Conservation (phyloP, 2,113 vertebrate genomes). For the Chunga burmeisteri region DNA sequence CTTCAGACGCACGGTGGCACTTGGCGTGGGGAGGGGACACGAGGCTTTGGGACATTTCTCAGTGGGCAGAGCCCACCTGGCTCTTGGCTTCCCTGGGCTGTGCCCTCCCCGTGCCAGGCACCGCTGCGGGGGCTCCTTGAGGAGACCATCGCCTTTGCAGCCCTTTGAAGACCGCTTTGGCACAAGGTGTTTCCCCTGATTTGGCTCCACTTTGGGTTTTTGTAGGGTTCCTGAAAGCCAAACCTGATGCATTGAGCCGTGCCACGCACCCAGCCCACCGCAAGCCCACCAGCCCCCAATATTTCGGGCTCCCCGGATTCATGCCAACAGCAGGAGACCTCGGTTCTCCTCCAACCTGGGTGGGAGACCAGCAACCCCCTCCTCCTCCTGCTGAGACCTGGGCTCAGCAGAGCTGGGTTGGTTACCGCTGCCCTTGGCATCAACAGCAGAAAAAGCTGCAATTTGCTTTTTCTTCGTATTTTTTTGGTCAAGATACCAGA, state of each 20-base stretch:
- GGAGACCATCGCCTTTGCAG: neutral
- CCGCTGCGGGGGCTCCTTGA: accelerated
- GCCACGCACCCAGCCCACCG: accelerated
- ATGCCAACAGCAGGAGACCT: neutral
- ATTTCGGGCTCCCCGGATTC: neutral
- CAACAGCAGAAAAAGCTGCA: neutral
- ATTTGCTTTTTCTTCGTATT: neutral
- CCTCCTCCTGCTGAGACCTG: neutral
- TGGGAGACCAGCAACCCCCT: neutral
- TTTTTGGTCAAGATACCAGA: accelerated
- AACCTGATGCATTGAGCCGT: accelerated
- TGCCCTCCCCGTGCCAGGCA: accelerated
- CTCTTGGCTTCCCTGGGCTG: accelerated
- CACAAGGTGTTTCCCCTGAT: accelerated
- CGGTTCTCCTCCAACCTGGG: neutral
- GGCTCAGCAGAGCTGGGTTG: neutral
- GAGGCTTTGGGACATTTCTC: neutral
- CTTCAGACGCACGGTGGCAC: accelerated
- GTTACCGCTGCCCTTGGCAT: accelerated
- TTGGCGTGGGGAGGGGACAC: accelerated
- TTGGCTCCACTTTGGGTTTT: neutral
- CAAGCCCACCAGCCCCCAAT: accelerated
- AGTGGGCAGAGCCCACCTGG: neutral
- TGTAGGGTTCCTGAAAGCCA: neutral
- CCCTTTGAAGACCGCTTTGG: neutral